Base-by-base conservation (phyloP, 1,140 invertebrate species). In the Himalopsyche phryganea region DNA sequence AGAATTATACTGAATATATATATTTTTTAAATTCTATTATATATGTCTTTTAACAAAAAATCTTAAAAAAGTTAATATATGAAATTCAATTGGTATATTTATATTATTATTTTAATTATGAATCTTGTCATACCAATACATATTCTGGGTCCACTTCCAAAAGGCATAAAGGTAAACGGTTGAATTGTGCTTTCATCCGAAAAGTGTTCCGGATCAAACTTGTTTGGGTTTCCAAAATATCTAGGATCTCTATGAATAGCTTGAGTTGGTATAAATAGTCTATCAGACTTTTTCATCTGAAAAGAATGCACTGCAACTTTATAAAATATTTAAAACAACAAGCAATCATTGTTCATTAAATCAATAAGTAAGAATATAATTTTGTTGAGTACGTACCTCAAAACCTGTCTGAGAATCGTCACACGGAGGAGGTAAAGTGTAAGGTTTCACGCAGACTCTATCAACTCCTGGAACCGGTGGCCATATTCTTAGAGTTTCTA, bases 181-280 rank as follows among this genome's bases (percentile, higher is more conserved):
- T 60, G 40, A n/a, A 69, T 68, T 6, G 55, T 72, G 52, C 76
- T 74, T 23, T 76, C 71, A 9, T 73, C 71, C n/a, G 65, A 65
- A 57, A 80, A 83, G 20, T 81, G 54, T 55, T 80, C 79, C 2
- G 81, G 81, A 65, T 77, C 65, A 52, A 81, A 82, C 44, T 65
- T 68, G 6, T 76, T 68, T 3, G 81, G 81, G 28, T 82, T 61
- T 0, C 67, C 65, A 58, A 71, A 82, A 40, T 71, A 72, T 13
- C 74, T 58, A 4, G 74, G 68, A 65, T 82, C 72, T 3, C 64
- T 65, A 50, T 85, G 82, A 15, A 84, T 61, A 1, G 68, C 64
- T 53, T 63, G 77, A 4, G 74, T 68, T 1, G 82, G 74, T 35
- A 83, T 67, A 1, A 11, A 20, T 0, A 68, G 0, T 0, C 38